Base-by-base conservation (phyloP, 2,888 invertebrate genomes). In the Sphecodes monilicornis region DNA sequence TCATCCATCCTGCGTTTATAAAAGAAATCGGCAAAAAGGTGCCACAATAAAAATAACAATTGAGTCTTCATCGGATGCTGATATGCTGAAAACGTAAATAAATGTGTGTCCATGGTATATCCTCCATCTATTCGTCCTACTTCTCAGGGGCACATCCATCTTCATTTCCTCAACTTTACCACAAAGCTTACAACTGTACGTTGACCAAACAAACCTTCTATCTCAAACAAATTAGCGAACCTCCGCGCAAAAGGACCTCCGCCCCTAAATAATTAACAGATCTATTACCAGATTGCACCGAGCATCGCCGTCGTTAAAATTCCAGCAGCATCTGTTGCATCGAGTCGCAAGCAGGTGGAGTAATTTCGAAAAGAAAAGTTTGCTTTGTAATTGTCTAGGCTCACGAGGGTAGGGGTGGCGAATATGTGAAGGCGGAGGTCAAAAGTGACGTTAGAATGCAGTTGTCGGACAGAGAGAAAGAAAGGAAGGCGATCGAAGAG, bases 51-150 rank as follows among this genome's bases (percentile, higher is more conserved):
- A 84, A 88, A 60, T 83, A 90, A 89, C 82, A 87, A 78, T 82
- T 22, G 39, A 79, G 80, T 81, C 78, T 84, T 76, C 72, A 78
- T 84, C 74, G 76, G 79, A 86, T 89, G 76, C 36, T 82, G 80
- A 86, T 85, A 85, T 75, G 80, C 85, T 89, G 90, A 90, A 91
- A 91, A 91, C 89, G 84, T 86, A 84, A 89, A 90, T n/a, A n/a
- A n/a, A n/a, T n/a, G n/a, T n/a, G n/a, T n/a, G n/a, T n/a, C n/a
- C n/a, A n/a, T n/a, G n/a, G n/a, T n/a, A n/a, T n/a, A n/a, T n/a
- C n/a, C n/a, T n/a, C n/a, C n/a, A n/a, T n/a, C n/a, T n/a, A n/a
- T n/a, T n/a, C n/a, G n/a, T n/a, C n/a, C n/a, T n/a, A n/a, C n/a
- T n/a, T n/a, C n/a, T n/a, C n/a, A n/a, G n/a, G n/a, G n/a, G n/a